phyloP scores from a whole-genome alignment of 2,797 vertebrate genomes.

The Peromyscus nudipes region DNA sequence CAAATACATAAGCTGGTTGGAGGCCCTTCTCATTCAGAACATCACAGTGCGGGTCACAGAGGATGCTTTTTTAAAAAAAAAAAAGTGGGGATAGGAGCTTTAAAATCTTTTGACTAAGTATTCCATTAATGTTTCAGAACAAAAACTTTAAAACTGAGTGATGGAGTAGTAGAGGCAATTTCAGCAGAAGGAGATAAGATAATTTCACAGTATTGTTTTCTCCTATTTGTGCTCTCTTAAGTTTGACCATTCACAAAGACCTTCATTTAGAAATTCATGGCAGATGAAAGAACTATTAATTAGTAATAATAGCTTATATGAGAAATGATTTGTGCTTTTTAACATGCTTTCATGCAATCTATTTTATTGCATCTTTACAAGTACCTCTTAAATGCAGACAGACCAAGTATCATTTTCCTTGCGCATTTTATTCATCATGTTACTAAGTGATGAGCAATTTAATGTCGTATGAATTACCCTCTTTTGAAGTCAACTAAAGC shows the following conservation, averaged over 20 bases:
- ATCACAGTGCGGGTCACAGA: neutral
- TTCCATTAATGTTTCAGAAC: neutral
- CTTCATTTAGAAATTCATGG: neutral
- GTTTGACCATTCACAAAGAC: neutral
- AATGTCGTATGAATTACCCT: neutral
- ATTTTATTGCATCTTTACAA: neutral
- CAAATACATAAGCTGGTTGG: neutral
- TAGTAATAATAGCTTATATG: neutral
- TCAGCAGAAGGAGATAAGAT: neutral
- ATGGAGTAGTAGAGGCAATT: neutral
- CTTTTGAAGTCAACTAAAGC: neutral
- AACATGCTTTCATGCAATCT: neutral
- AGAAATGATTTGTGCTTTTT: neutral
- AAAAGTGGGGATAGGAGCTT: neutral
- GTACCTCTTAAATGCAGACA: neutral
- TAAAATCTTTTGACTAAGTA: neutral
- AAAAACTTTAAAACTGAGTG: neutral
- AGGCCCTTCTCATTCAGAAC: neutral
- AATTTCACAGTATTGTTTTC: neutral
- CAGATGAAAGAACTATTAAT: neutral
- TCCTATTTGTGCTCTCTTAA: neutral
- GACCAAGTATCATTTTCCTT: neutral
- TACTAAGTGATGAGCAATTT: neutral
- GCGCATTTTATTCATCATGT: neutral
- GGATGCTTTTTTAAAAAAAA: neutral